Evolutionary conservation across 2,888 invertebrate genomes (phyloP).

Genomic region (Nymphalis urticae): DNA sequence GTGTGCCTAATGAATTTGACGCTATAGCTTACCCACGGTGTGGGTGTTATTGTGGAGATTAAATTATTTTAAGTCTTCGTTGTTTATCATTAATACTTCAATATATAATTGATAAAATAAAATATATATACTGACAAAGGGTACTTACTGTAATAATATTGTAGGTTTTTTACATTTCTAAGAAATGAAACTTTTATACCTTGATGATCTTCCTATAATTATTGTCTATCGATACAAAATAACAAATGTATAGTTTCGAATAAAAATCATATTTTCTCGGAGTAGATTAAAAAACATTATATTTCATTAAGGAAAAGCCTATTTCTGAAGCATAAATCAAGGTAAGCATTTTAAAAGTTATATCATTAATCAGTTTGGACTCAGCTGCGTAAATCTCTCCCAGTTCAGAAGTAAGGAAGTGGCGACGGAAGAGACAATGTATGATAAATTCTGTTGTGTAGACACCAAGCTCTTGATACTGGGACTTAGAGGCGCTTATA

Average conservation of each 20-base stretch:
- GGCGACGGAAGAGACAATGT: constrained; percentile 37
- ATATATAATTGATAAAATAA: too few species aligned
- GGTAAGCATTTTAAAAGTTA: constrained; percentile 52
- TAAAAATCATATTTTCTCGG: background rate
- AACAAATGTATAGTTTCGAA: background rate
- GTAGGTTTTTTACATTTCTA: too few species aligned
- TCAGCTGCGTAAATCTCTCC: constrained; percentile 61
- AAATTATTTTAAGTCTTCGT: too few species aligned
- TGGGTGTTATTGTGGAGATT: too few species aligned
- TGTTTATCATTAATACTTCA: too few species aligned
- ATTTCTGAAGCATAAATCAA: constrained; percentile 50
- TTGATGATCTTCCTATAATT: too few species aligned
- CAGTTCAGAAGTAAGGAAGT: constrained; percentile 46
- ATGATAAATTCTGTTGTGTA: constrained; percentile 19
- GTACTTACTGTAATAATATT: too few species aligned
- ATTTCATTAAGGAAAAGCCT: constrained; percentile 44
- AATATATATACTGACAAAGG: too few species aligned
- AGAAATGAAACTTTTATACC: too few species aligned
- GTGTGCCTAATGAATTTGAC: constrained; percentile 35
- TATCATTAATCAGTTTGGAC: constrained; percentile 63
- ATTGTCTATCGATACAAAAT: background rate
- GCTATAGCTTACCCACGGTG: constrained; percentile 6
- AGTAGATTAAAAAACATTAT: constrained; percentile 22
- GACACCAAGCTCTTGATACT: constrained; percentile 17
- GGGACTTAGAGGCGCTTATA: constrained; percentile 18